Evolutionary conservation across 1,140 invertebrate genomes (phyloP), one percentile per base, ranked within the genome.

Genomic region (Halictus rubicundus): DNA sequence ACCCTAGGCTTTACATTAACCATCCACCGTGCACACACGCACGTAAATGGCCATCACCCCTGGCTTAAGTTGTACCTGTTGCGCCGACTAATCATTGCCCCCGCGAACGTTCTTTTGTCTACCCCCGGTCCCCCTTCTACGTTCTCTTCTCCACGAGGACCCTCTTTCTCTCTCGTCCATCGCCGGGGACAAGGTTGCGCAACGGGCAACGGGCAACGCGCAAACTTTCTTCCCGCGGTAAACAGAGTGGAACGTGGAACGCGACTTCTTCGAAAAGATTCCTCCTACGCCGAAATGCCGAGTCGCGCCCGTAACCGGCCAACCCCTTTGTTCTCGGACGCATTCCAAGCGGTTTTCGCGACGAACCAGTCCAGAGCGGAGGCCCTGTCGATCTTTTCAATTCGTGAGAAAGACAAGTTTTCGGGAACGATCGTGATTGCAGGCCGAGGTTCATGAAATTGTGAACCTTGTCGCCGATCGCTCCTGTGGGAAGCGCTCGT

Each of bases 1-100:
- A 92, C 91, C 92, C 90, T 89, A 91, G 87, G 82, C 90, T 88
- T 89, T 86, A 83, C 91, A 91, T 92, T 90, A 90, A 91, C 89
- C 88, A 87, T 90, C 90, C 85, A 87, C 76, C 87, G 82, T 87
- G 83, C 82, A 77, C 66, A 81, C 82, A 84, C 88, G 83, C 85
- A 88, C 83, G 81, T 84, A 85, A 87, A 82, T 81, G 77, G 61
- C 68, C 84, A 71, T 79, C 75, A 77, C 80, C 74, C 81, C 75
- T 76, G 75, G 73, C 82, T 84, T 77, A 54, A 68, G 80, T 79
- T 64, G 82, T 89, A 89, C 88, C 88, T 89, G 87, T 89, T 89
- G 88, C 87, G 83, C 83, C 83, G 80, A 76, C 80, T 90, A 89
- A 89, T 89, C 83, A 80, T 57, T 81, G 70, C 78, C 78, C 78